A percentile compares a stretch with the other conserved stretches of the same genome.
Conservation (phyloP, 2,888 invertebrate genomes). For the Allophyes oxyacanthae region DNA sequence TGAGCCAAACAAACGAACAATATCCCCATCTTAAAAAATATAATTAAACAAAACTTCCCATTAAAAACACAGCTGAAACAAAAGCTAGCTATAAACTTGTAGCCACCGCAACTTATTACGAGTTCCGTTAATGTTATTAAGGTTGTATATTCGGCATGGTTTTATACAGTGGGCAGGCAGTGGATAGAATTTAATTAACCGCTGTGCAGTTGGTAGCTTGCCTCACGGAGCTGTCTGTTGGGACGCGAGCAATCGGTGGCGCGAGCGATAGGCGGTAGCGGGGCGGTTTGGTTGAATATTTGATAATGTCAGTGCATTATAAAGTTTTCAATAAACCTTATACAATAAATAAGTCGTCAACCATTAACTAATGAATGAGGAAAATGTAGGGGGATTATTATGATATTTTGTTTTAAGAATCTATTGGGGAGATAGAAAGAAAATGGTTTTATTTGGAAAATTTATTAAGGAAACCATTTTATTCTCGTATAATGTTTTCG, state of each 20-base stretch:
- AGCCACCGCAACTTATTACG: constrained; percentile 56
- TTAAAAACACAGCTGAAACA: constrained; percentile 36
- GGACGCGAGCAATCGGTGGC: constrained; percentile 60
- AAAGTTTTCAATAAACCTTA: too few species aligned
- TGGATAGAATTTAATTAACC: constrained; percentile 84
- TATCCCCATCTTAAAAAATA: constrained; percentile 10
- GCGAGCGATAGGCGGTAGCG: constrained; percentile 37
- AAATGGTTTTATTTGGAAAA: too few species aligned
- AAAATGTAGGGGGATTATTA: too few species aligned
- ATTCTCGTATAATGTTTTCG: too few species aligned
- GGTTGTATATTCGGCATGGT: constrained; percentile 72
- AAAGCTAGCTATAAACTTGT: constrained; percentile 19
- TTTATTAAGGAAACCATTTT: too few species aligned
- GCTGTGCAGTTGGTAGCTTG: constrained; percentile 72
- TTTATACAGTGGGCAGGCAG: constrained; percentile 72
- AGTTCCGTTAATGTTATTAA: constrained; percentile 71
- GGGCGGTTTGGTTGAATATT: not conserved
- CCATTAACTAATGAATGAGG: too few species aligned
- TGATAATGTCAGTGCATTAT: too few species aligned
- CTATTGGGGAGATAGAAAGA: too few species aligned
- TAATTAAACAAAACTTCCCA: constrained; percentile 24
- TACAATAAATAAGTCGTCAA: too few species aligned
- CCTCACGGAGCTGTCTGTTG: constrained; percentile 71
- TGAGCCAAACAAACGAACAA: not conserved
- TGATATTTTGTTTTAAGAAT: too few species aligned